Conservation (phyloP, 2,113 vertebrate genomes). For the Micronycteris hirsuta region DNA sequence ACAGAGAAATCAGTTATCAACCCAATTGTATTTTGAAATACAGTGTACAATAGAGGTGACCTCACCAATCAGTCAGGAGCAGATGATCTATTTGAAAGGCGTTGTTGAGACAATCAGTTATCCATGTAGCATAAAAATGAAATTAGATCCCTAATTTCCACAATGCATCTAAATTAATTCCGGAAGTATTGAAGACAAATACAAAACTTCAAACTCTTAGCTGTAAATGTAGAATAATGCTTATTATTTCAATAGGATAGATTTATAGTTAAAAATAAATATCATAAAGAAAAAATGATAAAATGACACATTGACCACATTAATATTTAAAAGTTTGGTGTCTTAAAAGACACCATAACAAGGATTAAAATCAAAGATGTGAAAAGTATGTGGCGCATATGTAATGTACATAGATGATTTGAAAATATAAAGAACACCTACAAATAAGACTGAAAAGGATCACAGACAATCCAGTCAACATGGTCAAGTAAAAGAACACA, state of each 20-base stretch:
- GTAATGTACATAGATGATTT: neutral
- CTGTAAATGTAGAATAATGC: neutral
- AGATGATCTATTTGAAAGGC: neutral
- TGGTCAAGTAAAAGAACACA: neutral
- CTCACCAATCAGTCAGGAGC: neutral
- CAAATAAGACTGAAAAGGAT: neutral
- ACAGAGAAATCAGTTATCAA: neutral
- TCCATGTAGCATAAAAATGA: neutral
- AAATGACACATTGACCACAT: neutral
- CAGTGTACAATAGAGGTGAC: neutral
- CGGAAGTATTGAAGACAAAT: neutral
- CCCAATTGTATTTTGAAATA: neutral
- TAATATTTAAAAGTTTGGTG: neutral
- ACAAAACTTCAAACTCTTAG: neutral
- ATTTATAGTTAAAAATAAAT: neutral
- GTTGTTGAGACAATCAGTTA: neutral
- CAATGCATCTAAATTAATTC: neutral
- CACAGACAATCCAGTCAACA: neutral
- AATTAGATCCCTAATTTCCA: neutral
- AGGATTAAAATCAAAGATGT: neutral
- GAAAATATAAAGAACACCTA: neutral
- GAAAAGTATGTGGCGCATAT: neutral
- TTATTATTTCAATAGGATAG: neutral
- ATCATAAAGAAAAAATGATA: neutral
- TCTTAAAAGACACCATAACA: neutral